phyloP scores from a whole-genome alignment of 92 coral and sea anemone species.

The Phenganax subtilis region DNA sequence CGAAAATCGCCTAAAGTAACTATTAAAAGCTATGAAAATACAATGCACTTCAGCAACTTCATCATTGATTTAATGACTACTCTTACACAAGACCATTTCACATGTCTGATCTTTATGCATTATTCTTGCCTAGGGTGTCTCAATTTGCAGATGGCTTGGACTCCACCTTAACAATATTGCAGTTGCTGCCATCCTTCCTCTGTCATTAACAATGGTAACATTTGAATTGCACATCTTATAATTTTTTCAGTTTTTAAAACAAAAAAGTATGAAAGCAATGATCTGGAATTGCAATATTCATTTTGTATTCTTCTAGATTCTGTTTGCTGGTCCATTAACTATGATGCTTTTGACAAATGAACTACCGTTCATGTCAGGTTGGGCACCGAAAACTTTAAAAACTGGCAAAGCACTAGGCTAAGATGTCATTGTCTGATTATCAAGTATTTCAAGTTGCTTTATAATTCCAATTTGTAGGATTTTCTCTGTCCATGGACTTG shows the following conservation, averaged over 20 bases:
- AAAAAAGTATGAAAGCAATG: background rate
- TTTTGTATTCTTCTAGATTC: constrained; percentile 46
- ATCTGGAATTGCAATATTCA: background rate
- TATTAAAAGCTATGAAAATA: background rate
- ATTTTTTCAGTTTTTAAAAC: background rate
- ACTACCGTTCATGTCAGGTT: constrained; percentile 47
- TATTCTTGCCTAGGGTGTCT: constrained; percentile 28
- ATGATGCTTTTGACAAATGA: constrained; percentile 60
- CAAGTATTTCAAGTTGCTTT: background rate
- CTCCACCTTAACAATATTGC: constrained; percentile 55
- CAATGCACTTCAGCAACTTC: no score
- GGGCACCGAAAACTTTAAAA: background rate
- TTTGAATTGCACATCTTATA: background rate
- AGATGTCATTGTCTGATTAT: background rate
- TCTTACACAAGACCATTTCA: constrained; percentile 2
- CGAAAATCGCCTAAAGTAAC: constrained; percentile 46
- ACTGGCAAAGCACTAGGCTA: background rate
- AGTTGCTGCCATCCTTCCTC: constrained; percentile 61
- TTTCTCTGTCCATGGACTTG: constrained; percentile 36
- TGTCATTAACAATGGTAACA: constrained; percentile 75
- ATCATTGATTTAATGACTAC: no score
- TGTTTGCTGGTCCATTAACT: constrained; percentile 79
- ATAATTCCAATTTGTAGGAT: background rate
- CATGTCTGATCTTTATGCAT: constrained; percentile 5
- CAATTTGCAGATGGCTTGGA: constrained; percentile 76